These are phyloP conservation scores for Colinus virginianus DNA, from an alignment of 2,113 vertebrate genomes.

Conservation along the genomic window DNA sequence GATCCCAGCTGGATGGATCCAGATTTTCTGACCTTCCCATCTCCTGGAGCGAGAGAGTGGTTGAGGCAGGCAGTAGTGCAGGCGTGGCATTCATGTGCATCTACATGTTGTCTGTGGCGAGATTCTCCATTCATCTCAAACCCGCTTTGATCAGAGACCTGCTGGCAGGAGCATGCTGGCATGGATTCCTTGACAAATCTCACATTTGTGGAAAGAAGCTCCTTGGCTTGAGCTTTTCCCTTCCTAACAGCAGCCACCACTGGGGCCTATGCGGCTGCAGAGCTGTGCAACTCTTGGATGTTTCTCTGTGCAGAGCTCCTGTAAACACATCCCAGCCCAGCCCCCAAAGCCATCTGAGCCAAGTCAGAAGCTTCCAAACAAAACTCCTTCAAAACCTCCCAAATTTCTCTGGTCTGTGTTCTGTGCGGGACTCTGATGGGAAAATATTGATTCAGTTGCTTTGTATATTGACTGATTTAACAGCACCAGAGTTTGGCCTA, in stretches of 20 bases:
- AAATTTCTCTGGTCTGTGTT: conserved; percentile 3
- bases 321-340: conserved; percentile 22
- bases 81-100: not conserved
- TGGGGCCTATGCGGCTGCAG: not conserved
- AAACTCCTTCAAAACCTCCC: conserved; percentile 17
- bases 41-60: conserved; percentile 41
- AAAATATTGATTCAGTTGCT: conserved; percentile 57
- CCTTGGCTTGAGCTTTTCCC: conserved; percentile 29
- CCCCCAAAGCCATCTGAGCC: not conserved
- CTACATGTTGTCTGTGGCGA: not conserved
- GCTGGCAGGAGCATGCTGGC: conserved; percentile 2
- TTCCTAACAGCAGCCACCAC: not conserved
- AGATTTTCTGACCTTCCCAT: conserved; percentile 11
- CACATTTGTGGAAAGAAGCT: conserved; percentile 20
- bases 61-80: not conserved
- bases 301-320: not conserved
- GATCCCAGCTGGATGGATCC: not conserved
- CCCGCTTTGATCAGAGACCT: conserved; percentile 54
- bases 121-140: conserved; percentile 6
- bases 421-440: not conserved
- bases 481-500: not conserved
- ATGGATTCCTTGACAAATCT: conserved; percentile 54
- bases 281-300: not conserved
- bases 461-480: not conserved
- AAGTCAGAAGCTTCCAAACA: not conserved